Percentiles rank a stretch among this genome's conserved stretches.
These are phyloP conservation scores for Eupithecia inturbata DNA, from an alignment of 2,888 invertebrate species.

Conservation along the genomic window DNA sequence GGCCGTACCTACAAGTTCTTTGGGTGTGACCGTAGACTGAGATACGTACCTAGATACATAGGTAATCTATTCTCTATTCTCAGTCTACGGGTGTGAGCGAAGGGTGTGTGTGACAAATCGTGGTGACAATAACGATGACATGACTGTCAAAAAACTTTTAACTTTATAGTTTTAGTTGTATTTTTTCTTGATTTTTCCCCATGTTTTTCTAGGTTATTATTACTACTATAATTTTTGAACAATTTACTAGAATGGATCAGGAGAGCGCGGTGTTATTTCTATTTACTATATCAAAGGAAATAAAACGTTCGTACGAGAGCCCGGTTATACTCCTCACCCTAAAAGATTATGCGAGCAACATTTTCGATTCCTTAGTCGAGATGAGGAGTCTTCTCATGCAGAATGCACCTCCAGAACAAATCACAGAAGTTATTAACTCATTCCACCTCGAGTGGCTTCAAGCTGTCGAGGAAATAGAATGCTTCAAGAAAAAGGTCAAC, in stretches of 20 bases:
- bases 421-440: constrained; percentile 46
- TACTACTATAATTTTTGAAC: constrained; percentile 22
- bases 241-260: constrained; percentile 47
- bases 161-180: not conserved
- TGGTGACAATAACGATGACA: no score
- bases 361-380: constrained; percentile 45
- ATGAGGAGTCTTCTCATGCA: constrained; percentile 44
- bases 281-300: constrained; percentile 51
- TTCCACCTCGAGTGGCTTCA: constrained; percentile 57
- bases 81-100: no score
- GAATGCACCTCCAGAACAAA: constrained; percentile 27
- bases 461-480: constrained; percentile 52
- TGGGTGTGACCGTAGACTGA: no score
- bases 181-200: not conserved
- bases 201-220: not conserved
- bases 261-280: constrained; percentile 43
- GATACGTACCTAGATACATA: no score
- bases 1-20: no score
- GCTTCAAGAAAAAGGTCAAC: constrained; percentile 48
- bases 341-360: constrained; percentile 51
- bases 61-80: no score
- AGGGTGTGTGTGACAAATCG: no score
- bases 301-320: constrained; percentile 53
- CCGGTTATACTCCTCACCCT: constrained; percentile 58
- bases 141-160: not conserved